A percentile compares a stretch with the other conserved stretches of the same genome.
These are phyloP conservation scores for Apoderus coryli DNA, from an alignment of 2,888 invertebrate genomes.

Conservation along the genomic window DNA sequence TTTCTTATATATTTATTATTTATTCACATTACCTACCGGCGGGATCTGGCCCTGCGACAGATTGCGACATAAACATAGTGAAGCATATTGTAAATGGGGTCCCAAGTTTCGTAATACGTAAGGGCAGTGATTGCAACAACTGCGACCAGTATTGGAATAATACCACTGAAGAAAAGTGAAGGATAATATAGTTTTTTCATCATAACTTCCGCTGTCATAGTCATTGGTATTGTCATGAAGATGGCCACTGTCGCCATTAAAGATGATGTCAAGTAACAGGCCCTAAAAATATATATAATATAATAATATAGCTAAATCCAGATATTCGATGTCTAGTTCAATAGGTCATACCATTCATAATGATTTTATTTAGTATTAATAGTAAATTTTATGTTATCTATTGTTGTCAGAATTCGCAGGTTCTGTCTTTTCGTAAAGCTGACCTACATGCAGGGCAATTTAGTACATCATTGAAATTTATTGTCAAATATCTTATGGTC, in stretches of 20 bases:
- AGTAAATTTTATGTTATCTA: too few relatives aligned
- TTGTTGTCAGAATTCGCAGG: too few relatives aligned
- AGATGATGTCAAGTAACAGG: slow-evolving; percentile 84
- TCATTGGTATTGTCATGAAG: slow-evolving; percentile 77
- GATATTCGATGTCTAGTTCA: background rate
- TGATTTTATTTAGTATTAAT: background rate
- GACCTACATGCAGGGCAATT: too few relatives aligned
- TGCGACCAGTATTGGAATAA: slow-evolving; percentile 60
- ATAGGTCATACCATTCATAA: background rate
- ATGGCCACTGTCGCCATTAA: slow-evolving; percentile 77
- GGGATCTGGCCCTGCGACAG: slow-evolving; percentile 34
- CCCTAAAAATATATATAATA: slow-evolving; percentile 30
- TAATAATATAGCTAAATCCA: background rate
- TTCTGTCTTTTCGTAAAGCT: too few relatives aligned
- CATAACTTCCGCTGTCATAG: slow-evolving; percentile 71
- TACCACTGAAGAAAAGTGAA: slow-evolving; percentile 60
- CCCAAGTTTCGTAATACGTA: slow-evolving; percentile 69
- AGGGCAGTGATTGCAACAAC: slow-evolving; percentile 55
- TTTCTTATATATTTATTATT: slow-evolving; percentile 2
- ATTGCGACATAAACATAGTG: slow-evolving; percentile 36
- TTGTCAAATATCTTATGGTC: too few relatives aligned
- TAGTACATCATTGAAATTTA: too few relatives aligned
- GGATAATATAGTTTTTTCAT: slow-evolving; percentile 54
- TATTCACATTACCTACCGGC: slow-evolving; percentile 30
- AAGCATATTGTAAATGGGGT: slow-evolving; percentile 51